These are phyloP conservation scores for Epinotia bilunana DNA, from an alignment of 2,888 invertebrate genomes.

Conservation along the genomic window DNA sequence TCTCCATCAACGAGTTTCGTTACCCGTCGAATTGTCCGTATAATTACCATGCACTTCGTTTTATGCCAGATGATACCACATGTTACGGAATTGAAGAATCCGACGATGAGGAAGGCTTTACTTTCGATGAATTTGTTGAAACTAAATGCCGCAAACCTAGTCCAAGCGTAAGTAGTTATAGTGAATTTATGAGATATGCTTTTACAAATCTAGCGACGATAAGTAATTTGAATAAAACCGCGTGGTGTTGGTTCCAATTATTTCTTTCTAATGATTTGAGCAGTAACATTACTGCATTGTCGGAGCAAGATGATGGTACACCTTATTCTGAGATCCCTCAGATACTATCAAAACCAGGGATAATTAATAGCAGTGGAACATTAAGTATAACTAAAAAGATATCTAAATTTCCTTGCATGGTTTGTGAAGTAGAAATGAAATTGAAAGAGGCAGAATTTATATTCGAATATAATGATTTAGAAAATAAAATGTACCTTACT, in stretches of 20 bases:
- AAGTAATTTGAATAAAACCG: constrained; percentile 55
- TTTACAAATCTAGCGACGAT: constrained; percentile 68
- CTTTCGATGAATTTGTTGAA: constrained; percentile 61
- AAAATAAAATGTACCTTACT: constrained; percentile 73
- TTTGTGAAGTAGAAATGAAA: constrained; percentile 67
- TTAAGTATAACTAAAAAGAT: constrained; percentile 58
- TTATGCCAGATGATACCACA: constrained; percentile 65
- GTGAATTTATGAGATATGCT: constrained; percentile 63
- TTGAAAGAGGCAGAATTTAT: constrained; percentile 65
- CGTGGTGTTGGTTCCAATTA: constrained; percentile 72
- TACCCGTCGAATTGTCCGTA: constrained; percentile 69
- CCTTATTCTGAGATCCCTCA: not conserved
- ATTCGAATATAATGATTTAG: constrained; percentile 65
- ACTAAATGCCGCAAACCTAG: constrained; percentile 64
- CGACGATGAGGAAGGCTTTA: constrained; percentile 52
- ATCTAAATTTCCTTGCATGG: constrained; percentile 67
- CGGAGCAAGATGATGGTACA: not conserved
- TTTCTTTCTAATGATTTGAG: constrained; percentile 14
- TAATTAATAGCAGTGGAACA: constrained; percentile 68
- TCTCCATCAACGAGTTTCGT: constrained; percentile 69
- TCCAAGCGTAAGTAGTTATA: constrained; percentile 46
- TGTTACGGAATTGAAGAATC: constrained; percentile 72
- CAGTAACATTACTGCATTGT: not conserved
- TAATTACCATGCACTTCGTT: constrained; percentile 70
- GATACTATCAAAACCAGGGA: constrained; percentile 52